Conservation (phyloP, 2,113 vertebrate genomes). For the Centropristis striata region DNA sequence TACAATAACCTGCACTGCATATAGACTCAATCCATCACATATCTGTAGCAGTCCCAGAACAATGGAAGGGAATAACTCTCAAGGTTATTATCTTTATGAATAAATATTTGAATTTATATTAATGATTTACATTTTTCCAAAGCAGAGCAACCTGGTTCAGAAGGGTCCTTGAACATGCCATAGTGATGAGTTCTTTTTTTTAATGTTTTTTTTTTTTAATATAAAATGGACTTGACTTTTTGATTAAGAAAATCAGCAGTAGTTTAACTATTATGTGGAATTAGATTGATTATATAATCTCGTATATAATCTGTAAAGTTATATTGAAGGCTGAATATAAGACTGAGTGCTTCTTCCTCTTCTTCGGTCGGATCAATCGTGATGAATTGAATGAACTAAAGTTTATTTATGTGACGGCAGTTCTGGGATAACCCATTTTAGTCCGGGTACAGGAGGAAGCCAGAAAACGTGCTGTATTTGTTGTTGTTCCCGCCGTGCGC, state of each 20-base stretch:
- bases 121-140: constrained; percentile 2
- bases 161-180: neutral
- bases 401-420: neutral
- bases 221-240: no score
- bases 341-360: neutral
- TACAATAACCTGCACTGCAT: constrained; percentile 22
- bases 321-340: neutral
- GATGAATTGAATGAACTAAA: neutral
- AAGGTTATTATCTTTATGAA: neutral
- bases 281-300: neutral
- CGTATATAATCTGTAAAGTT: neutral
- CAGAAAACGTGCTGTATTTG: constrained; percentile 98
- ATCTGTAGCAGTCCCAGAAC: neutral
- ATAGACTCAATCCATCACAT: neutral
- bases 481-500: constrained; percentile 96
- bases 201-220: no score
- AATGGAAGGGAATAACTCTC: neutral
- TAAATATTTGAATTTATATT: neutral
- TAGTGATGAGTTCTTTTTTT: fast-evolving
- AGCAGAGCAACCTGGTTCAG: neutral
- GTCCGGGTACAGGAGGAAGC: constrained; percentile 95
- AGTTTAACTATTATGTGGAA: neutral
- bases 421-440: constrained; percentile 60
- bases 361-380: neutral
- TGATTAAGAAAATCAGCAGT: neutral